Evolutionary conservation across 2,888 invertebrate genomes (phyloP), one percentile per base, ranked within the genome.

Genomic region (Gymnocheta viridis): DNA sequence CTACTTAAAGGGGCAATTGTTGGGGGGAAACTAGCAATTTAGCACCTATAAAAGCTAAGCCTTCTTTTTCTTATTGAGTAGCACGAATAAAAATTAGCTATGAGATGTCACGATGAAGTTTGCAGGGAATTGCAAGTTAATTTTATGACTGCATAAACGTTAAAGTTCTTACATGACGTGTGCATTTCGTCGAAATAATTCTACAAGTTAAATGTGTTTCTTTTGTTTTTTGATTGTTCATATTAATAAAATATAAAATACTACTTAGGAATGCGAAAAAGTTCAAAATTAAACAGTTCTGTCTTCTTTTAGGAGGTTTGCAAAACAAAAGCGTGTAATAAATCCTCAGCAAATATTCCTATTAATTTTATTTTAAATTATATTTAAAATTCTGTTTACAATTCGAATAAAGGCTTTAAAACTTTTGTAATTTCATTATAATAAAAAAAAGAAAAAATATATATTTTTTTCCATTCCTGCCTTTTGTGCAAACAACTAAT

Each of bases 401-500:
- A n/a, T 60, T 4, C 4, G 14, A 7, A 24, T 17, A 22, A 22
- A 41, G 10, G 29, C 29, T 4, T 62, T 24, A 54, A 54, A 22
- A 54, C 32, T 32, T 74, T 67, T 56, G 5, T 58, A 76, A 67
- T 76, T 56, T 66, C 3, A 44, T 64, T 64, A 72, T 72, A 24
- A 24, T 1, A 17, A 44, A 47, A 32, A 9, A 1, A 22, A n/a
- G 38, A 35, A 24, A 24, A 9, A 6, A 38, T 5, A 19, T 14
- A 14, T 27, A 19, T 56, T 70, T 58, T 47, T 58, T 58, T 58
- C 32, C 32, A 6, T 49, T 24, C 7, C 38, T 41, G 29, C 51
- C 12, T 72, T 29, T 78, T 73, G 49, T 47, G 54, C 77, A 84
- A 81, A 84, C 27, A 81, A 69, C 60, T 84, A 81, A 78, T 81